Evolutionary conservation across 2,797 vertebrate genomes (phyloP).

Genomic region (Gastrophryne carolinensis): DNA sequence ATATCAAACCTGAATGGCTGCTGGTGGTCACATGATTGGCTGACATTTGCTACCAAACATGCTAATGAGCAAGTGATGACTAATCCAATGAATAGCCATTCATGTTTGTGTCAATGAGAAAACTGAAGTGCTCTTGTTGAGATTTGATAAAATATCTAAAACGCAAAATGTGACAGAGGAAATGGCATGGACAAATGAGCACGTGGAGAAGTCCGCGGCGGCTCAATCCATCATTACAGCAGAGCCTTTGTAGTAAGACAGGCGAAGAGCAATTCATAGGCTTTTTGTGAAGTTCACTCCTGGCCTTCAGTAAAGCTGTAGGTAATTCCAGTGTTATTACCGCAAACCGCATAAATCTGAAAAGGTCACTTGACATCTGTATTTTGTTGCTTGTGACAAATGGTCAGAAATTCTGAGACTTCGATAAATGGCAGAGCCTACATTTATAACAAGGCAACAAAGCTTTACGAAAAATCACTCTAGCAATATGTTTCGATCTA

Average conservation of each 20-base stretch:
- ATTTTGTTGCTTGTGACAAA: neutral
- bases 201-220: neutral
- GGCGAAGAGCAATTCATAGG: neutral
- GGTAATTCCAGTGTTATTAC: neutral
- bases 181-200: neutral
- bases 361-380: slow-evolving; percentile 7
- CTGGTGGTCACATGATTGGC: too few species aligned
- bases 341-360: neutral
- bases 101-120: too few species aligned
- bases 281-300: neutral
- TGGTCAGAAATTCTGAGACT: neutral
- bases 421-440: slow-evolving; percentile 1
- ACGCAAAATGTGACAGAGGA: slow-evolving; percentile 8
- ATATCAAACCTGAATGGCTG: too few species aligned
- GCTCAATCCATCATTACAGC: neutral
- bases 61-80: too few species aligned
- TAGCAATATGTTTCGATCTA: too few species aligned
- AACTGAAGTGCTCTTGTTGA: too few species aligned
- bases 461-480: too few species aligned
- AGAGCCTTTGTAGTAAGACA: neutral
- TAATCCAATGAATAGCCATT: too few species aligned
- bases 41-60: too few species aligned
- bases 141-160: too few species aligned
- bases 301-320: neutral
- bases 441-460: too few species aligned